Base-by-base conservation (phyloP, 2,113 vertebrate genomes). In the Onychorhynchus coronatus region DNA sequence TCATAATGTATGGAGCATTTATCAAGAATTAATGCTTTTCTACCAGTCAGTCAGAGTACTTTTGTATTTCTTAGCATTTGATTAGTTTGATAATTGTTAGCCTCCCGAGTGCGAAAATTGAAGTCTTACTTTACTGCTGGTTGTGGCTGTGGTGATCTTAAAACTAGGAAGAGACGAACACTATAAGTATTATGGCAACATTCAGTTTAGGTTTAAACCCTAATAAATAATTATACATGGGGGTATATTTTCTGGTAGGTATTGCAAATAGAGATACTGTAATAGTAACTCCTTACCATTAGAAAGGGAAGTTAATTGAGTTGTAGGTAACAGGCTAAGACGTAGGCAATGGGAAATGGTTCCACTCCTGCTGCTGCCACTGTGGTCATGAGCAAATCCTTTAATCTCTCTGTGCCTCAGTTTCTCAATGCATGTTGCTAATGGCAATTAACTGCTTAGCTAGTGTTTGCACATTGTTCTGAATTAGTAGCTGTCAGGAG, bases 61-160 rank as follows among this genome's bases (percentile, higher is more conserved):
- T 67, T 24, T 92, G 56, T 30, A 87, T 53, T 81, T 86, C 35
- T 67, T 61, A 89, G 30, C 56, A 41, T 67, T 94, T 50, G 41
- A 35, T 91, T 96, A n/a, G 78, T 82, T 79, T 93, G 27, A 27
- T 91, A 81, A 89, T 86, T 85, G 61, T 65, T 70, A 91, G 31
- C 41, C 39, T 92, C 21, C 27, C 1, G 8, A 62, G 50, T 76
- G 59, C 53, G 80, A 52, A 74, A 88, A 55, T n/a, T 59, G 50
- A 89, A 91, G 50, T 53, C 9, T 67, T 35, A 3, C 47, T 80
- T 92, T 72, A 14, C 50, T 84, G 59, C 24, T 37, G 24, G 21
- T 82, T 50, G 47, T 62, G 49, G 23, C 39, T 71, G 15, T 61
- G 52, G 47, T 80, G 53, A 5, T 82, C 19, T 37, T 37, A 15